These are phyloP conservation scores for Criorhina ranunculi DNA, from an alignment of 2,888 invertebrate species.

Conservation along the genomic window DNA sequence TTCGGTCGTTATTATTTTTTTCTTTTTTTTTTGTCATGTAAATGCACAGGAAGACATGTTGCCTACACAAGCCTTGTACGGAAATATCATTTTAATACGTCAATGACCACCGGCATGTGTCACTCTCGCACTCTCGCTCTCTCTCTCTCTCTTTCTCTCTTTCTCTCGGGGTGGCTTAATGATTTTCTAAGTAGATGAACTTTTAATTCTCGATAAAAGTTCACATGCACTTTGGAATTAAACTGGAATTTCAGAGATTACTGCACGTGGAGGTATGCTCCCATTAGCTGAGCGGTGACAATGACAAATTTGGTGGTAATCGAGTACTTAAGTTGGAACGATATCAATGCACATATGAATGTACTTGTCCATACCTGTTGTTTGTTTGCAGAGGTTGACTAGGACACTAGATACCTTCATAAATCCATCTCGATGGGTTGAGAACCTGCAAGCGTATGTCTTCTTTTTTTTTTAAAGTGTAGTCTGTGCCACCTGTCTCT, in stretches of 20 bases:
- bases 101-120: conserved; percentile 63
- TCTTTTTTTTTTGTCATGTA: conserved; percentile 49
- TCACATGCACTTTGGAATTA: conserved; percentile 25
- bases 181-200: conserved; percentile 60
- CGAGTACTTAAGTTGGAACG: no score
- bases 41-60: conserved; percentile 60
- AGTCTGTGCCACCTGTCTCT: no score
- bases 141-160: neutral
- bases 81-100: conserved; percentile 64
- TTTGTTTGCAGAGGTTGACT: no score
- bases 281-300: neutral
- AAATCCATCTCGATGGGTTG: no score
- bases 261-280: neutral
- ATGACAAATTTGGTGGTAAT: neutral
- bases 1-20: conserved; percentile 11
- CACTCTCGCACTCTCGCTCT: conserved; percentile 5
- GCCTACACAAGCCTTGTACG: conserved; percentile 50
- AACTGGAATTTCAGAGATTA: conserved; percentile 8
- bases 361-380: no score
- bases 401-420: no score
- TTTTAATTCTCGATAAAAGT: conserved; percentile 58
- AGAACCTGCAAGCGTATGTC: no score
- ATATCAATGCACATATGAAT: no score
- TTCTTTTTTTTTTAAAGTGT: no score
- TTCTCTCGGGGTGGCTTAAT: conserved; percentile 33